Evolutionary conservation across 2,113 vertebrate genomes (phyloP).

Genomic region (Saimiri boliviensis): DNA sequence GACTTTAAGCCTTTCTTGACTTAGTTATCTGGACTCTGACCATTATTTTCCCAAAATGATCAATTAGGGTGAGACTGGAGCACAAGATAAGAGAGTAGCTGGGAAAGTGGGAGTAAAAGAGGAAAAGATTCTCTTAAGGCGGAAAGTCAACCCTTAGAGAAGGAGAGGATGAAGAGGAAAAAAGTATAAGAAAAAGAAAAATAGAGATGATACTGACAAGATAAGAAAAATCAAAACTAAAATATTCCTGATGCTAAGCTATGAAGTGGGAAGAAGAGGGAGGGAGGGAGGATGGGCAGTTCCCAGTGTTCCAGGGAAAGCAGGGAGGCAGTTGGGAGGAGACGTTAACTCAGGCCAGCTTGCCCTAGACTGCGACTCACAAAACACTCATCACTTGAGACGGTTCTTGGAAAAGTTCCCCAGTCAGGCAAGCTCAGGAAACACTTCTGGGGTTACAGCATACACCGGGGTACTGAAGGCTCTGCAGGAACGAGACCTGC

Average conservation of each 20-base stretch:
- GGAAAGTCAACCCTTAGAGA: not conserved
- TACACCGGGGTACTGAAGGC: not conserved
- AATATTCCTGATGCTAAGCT: not conserved
- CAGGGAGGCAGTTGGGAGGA: not conserved
- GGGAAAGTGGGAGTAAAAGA: not conserved
- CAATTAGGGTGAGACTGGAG: not conserved
- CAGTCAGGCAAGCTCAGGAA: not conserved
- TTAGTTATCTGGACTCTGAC: not conserved
- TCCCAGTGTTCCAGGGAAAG: not conserved
- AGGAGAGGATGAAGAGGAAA: not conserved
- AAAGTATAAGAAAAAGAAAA: not conserved
- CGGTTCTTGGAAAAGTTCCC: slow-evolving; percentile 33
- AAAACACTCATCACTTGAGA: not conserved
- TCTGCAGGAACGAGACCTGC: not conserved
- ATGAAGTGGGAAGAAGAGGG: not conserved
- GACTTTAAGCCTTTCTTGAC: slow-evolving; percentile 14
- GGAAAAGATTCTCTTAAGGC: not conserved
- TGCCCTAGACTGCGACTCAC: not conserved
- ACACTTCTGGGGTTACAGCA: not conserved
- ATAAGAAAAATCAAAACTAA: not conserved
- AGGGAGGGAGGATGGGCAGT: not conserved
- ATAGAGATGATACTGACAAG: not conserved
- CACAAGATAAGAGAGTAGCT: not conserved
- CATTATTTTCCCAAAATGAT: slow-evolving; percentile 5
- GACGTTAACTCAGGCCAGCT: not conserved